Conservation (phyloP, 2,797 vertebrate genomes). For the Margarornis squamiger region DNA sequence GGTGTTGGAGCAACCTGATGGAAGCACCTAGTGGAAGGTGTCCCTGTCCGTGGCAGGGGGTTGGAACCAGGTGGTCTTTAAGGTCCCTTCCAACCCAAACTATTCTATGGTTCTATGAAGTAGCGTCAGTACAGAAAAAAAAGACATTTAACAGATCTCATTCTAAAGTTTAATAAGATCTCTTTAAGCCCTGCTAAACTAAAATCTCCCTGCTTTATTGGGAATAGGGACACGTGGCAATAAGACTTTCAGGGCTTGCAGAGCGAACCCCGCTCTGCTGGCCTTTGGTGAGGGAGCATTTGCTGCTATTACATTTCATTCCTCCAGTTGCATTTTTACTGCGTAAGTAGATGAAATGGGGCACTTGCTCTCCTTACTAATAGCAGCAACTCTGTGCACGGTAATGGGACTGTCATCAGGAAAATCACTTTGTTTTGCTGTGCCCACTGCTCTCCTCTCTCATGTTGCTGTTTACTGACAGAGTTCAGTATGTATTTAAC, state of each 20-base stretch:
- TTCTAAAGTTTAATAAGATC: not conserved
- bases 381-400: not conserved
- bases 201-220: not conserved
- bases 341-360: not conserved
- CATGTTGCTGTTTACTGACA: not conserved
- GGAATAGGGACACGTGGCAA: not conserved
- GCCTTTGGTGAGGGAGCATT: not conserved
- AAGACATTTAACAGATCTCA: not conserved
- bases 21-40: not conserved
- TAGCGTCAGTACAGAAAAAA: not conserved
- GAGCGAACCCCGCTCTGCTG: not conserved
- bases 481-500: not conserved
- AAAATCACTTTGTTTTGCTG: not conserved
- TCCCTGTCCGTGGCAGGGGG: not conserved
- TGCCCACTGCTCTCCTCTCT: not conserved
- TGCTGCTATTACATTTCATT: rapidly evolving
- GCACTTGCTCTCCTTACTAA: not conserved
- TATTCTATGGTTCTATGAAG: not conserved
- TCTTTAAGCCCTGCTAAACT: not conserved
- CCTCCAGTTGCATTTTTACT: not conserved
- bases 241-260: not conserved
- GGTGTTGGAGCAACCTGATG: not conserved
- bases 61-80: not conserved
- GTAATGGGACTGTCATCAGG: not conserved
- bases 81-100: not conserved